Conservation (phyloP, 1,140 invertebrate species). For the Saxidomus purpurata region DNA sequence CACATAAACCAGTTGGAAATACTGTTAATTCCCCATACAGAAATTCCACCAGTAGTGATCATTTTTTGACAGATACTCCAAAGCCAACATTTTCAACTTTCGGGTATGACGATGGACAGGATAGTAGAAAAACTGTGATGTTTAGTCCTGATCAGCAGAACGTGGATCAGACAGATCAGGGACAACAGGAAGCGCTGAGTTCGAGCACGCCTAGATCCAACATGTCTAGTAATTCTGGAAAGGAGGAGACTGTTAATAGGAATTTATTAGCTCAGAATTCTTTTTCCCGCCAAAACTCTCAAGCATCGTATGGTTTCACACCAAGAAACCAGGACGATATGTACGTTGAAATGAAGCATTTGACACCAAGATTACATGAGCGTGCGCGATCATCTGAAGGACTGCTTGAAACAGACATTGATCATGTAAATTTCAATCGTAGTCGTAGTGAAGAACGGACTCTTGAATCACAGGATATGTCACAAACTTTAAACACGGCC, state of each 20-base stretch:
- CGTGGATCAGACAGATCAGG: background rate
- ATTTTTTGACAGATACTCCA: constrained; percentile 45
- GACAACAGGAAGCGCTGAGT: background rate
- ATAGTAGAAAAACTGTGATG: background rate
- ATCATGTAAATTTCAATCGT: constrained; percentile 33
- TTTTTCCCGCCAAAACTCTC: constrained; percentile 46
- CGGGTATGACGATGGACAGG: constrained; percentile 66
- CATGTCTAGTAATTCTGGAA: constrained; percentile 18
- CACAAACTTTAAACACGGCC: background rate
- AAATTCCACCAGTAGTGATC: constrained; percentile 56
- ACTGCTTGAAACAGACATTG: constrained; percentile 67
- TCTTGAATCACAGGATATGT: constrained; percentile 41
- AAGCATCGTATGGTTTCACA: constrained; percentile 50
- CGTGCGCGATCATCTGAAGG: constrained; percentile 77
- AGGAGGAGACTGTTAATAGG: background rate
- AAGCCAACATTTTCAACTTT: constrained; percentile 76
- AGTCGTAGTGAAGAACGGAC: constrained; percentile 72
- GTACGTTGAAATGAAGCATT: constrained; percentile 66
- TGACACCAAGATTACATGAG: constrained; percentile 55
- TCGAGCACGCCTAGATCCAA: constrained; percentile 22
- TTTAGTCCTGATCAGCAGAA: constrained; percentile 45
- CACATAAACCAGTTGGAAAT: background rate
- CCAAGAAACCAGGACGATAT: constrained; percentile 66
- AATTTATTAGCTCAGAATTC: background rate
- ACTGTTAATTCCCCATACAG: constrained; percentile 24